These are phyloP conservation scores for Xenentodon cancila DNA, from an alignment of 2,797 vertebrate species.

Conservation along the genomic window DNA sequence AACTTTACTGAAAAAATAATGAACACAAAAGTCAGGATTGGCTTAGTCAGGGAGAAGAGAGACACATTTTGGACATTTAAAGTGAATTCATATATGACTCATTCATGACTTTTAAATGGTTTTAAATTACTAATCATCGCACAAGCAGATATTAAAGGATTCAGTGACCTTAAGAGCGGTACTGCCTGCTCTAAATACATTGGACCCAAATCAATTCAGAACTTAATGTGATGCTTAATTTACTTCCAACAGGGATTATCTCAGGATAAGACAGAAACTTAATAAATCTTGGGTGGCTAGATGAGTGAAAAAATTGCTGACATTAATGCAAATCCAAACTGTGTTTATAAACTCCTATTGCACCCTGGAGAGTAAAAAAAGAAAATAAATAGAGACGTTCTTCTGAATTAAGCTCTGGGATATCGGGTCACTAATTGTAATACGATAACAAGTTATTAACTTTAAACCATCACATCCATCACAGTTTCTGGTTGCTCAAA, in stretches of 20 bases:
- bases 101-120: constrained; percentile 22
- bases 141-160: background rate
- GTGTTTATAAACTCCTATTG: no score
- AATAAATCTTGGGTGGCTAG: constrained; percentile 7
- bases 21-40: constrained; percentile 32
- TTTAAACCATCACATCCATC: constrained; percentile 16
- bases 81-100: constrained; percentile 7
- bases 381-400: no score
- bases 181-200: no score
- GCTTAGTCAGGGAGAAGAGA: constrained; percentile 3
- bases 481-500: constrained; percentile 16
- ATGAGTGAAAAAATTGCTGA: background rate
- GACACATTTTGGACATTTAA: constrained; percentile 9
- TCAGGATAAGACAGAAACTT: background rate
- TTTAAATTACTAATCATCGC: background rate
- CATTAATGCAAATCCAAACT: background rate
- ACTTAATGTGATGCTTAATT: background rate
- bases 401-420: constrained; percentile 3
- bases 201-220: background rate
- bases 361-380: no score
- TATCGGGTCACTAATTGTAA: background rate
- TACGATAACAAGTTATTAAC: constrained; percentile 1
- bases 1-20: constrained; percentile 22
- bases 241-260: background rate
- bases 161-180: background rate